Evolutionary conservation across 1,140 invertebrate species (phyloP).

Genomic region (Eufriesea mexicana): DNA sequence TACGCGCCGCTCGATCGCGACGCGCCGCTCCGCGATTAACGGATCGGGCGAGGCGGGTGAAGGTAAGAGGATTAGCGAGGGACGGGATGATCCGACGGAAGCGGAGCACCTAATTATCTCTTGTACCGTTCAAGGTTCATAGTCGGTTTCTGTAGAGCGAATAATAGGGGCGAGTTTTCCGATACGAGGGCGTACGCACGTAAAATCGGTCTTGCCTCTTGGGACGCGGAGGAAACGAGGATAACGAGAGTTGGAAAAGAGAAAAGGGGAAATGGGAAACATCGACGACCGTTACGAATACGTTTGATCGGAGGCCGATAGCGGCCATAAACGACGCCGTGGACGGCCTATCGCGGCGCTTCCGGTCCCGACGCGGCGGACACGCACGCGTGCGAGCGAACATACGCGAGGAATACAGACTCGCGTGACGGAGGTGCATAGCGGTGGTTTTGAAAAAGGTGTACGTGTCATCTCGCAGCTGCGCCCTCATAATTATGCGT

Average conservation of each 20-base stretch:
- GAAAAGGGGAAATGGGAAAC: no score
- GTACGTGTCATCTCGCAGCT: conserved; percentile 60
- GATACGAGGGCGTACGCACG: no score
- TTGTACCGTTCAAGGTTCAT: conserved; percentile 12
- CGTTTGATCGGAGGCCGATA: not conserved
- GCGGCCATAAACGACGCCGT: conserved; percentile 16
- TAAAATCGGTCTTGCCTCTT: no score
- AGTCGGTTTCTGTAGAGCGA: not conserved
- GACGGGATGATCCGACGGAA: conserved; percentile 2
- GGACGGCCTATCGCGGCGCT: conserved; percentile 33
- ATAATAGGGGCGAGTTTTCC: not conserved
- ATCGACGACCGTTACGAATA: not conserved
- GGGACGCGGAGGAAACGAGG: no score
- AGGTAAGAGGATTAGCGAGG: not conserved
- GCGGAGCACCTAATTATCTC: conserved; percentile 4
- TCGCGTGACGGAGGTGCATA: conserved; percentile 33
- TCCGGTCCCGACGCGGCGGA: conserved; percentile 13
- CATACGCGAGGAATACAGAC: conserved; percentile 21
- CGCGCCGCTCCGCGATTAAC: not conserved
- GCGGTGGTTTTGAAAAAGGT: conserved; percentile 55
- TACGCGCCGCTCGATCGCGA: not conserved
- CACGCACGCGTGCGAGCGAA: not conserved
- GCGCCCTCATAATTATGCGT: conserved; percentile 61
- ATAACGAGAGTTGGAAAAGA: no score
- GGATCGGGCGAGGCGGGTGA: not conserved